Base-by-base conservation (phyloP, 2,113 vertebrate species). In the Larimichthys crocea region DNA sequence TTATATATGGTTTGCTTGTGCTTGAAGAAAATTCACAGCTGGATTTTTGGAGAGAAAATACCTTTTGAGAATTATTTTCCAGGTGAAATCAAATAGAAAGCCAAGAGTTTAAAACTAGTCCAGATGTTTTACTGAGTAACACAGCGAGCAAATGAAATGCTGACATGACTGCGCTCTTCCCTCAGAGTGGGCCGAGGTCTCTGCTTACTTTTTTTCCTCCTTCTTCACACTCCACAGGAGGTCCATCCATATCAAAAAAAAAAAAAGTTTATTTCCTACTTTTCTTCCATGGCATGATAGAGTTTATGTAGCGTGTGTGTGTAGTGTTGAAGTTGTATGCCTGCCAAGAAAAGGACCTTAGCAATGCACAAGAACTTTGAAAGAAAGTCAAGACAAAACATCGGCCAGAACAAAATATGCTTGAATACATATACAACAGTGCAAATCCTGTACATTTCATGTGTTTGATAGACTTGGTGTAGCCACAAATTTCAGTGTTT, bases 131-230 rank as follows among this genome's bases (percentile, higher is more conserved):
- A 70, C 35, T 64, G 63, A 79, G 81, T 48, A 67, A 91, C 81
- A 88, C 84, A 90, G 80, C 87, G 80, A 79, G 81, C 62, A 65
- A 89, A 89, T 76, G 67, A 79, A 90, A 84, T 50, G 87, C 82
- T 83, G 85, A 92, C 82, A 86, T 20, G 63, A 73, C 79, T 83
- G 79, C n/a, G 53, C 77, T 79, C 52, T 56, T 31, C 20, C 63
- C 64, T 77, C 69, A 61, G 61, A 80, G 62, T 71, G 62, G 63
- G 84, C 86, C 24, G 4, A 61, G 44, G 81, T 82, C 74, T 73
- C 59, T n/a, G 26, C 15, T 72, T 74, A 10, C 48, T 52, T 71
- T 40, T 40, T 44, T 86, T 61, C 67, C 35, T 86, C 62, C 68
- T 44, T 79, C 72, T 70, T 79, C 72, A 76, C 46, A 48, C 85